A percentile compares a stretch with the other conserved stretches of the same genome.
These are phyloP conservation scores for Adelosebastes latens DNA, from an alignment of 2,797 vertebrate genomes.

Conservation along the genomic window DNA sequence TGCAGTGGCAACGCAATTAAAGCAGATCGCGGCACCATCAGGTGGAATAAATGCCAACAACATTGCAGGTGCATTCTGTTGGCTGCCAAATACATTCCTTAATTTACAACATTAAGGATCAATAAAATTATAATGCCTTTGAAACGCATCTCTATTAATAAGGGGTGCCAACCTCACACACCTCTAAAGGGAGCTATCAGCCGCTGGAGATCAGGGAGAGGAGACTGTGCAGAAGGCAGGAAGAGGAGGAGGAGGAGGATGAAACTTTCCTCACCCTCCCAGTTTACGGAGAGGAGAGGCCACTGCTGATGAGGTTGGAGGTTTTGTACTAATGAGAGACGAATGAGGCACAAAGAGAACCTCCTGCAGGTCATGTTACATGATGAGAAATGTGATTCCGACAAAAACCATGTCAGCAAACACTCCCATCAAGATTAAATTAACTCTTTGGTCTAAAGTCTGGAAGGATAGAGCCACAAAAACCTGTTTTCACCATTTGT, in stretches of 20 bases:
- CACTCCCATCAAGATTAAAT: slow-evolving; percentile 37
- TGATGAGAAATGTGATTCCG: slow-evolving; percentile 12
- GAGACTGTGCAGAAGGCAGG: slow-evolving; percentile 16
- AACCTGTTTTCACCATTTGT: slow-evolving; percentile 64
- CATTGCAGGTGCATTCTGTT: slow-evolving; percentile 91
- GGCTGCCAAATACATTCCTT: slow-evolving; percentile 96
- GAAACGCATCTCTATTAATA: slow-evolving; percentile 95
- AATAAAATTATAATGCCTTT: slow-evolving; percentile 99
- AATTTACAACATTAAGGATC: slow-evolving; percentile 99
- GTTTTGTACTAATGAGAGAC: slow-evolving; percentile 61
- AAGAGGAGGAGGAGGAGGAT: slow-evolving; percentile 1
- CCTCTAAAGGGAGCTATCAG: slow-evolving; percentile 53
- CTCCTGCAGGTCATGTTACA: slow-evolving; percentile 10
- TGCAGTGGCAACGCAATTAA: slow-evolving; percentile 97
- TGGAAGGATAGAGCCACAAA: slow-evolving; percentile 27
- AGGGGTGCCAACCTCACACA: slow-evolving; percentile 63
- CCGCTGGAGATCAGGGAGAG: slow-evolving; percentile 34
- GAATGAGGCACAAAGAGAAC: slow-evolving; percentile 42
- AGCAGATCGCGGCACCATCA: slow-evolving; percentile 92
- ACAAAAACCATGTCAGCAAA: slow-evolving; percentile 17
- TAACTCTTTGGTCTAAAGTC: slow-evolving; percentile 30
- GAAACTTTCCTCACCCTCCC: slow-evolving; percentile 36
- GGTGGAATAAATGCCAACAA: slow-evolving; percentile 90
- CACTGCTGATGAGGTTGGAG: slow-evolving; percentile 60
- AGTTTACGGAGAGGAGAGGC: slow-evolving; percentile 41